Percentiles rank a stretch among this genome's conserved stretches.
These are phyloP conservation scores for Cotesia congregata DNA, from an alignment of 2,888 invertebrate species.

Conservation along the genomic window DNA sequence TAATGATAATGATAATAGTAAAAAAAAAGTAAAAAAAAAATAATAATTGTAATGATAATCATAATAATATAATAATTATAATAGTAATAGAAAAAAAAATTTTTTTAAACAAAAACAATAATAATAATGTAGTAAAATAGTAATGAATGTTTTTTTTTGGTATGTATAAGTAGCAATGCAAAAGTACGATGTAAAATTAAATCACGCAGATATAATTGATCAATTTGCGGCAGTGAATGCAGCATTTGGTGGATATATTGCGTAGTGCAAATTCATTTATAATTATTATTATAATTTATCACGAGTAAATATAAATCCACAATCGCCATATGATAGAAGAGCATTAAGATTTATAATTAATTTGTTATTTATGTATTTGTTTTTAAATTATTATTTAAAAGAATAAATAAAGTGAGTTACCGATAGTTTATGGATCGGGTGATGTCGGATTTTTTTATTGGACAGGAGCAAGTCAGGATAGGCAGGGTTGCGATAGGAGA, in stretches of 20 bases:
- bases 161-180: slow-evolving; percentile 30
- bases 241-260: slow-evolving; percentile 36
- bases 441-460: slow-evolving; percentile 41
- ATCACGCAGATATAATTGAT: slow-evolving; percentile 35
- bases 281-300: slow-evolving; percentile 27
- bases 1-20: background rate
- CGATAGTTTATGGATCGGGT: slow-evolving; percentile 42
- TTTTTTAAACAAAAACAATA: no score
- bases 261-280: slow-evolving; percentile 35
- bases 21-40: no score
- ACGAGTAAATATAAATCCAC: slow-evolving; percentile 49
- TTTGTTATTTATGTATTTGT: slow-evolving; percentile 5
- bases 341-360: slow-evolving; percentile 26
- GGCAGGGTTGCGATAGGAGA: slow-evolving; percentile 51
- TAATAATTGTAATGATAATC: no score
- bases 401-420: slow-evolving; percentile 36
- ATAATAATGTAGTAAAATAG: slow-evolving; percentile 11
- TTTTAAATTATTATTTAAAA: background rate
- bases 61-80: no score
- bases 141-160: background rate
- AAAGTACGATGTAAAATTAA: slow-evolving; percentile 35
- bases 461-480: slow-evolving; percentile 35
- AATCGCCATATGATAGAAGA: slow-evolving; percentile 56
- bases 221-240: slow-evolving; percentile 41
- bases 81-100: no score